phyloP scores from a whole-genome alignment of 2,888 invertebrate species.

The Orgyia antiqua region DNA sequence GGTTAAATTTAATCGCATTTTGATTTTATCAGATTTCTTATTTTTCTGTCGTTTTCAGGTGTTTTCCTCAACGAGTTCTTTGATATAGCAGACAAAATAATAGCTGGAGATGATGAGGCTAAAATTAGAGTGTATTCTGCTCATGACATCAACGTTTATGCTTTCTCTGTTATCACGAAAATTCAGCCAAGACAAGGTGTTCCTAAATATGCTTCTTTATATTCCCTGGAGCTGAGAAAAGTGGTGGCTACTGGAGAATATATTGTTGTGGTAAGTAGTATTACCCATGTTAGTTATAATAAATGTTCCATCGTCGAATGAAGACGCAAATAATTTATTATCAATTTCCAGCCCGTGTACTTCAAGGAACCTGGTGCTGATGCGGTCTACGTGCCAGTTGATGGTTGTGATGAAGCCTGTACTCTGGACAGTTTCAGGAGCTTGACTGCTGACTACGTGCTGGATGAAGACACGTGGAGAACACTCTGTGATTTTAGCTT shows the following conservation, averaged over 20 bases:
- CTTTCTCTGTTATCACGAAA: constrained; percentile 18
- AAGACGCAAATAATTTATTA: no score
- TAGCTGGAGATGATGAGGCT: constrained; percentile 20
- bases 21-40: no score
- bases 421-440: constrained; percentile 25
- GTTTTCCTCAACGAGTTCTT: constrained; percentile 30
- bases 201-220: constrained; percentile 25
- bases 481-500: constrained; percentile 8
- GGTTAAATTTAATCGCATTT: no score
- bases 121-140: constrained; percentile 31
- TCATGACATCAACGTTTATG: constrained; percentile 32
- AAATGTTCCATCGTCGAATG: no score
- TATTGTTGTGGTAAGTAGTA: constrained; percentile 35
- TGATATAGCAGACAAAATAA: constrained; percentile 14
- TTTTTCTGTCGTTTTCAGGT: constrained; percentile 18
- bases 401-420: constrained; percentile 32
- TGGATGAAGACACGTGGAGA: constrained; percentile 14
- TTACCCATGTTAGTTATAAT: no score
- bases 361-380: constrained; percentile 24
- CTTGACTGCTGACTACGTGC: constrained; percentile 23
- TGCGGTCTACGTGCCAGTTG: constrained; percentile 25
- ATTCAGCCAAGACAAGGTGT: constrained; percentile 22
- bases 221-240: constrained; percentile 34
- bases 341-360: constrained; percentile 38
- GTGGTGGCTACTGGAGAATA: constrained; percentile 24